Evolutionary conservation across 37 sponge, comb jelly and placozoan genomes (phyloP), one percentile per base, ranked within the genome.

Genomic region (Dysidea cf. avara): DNA sequence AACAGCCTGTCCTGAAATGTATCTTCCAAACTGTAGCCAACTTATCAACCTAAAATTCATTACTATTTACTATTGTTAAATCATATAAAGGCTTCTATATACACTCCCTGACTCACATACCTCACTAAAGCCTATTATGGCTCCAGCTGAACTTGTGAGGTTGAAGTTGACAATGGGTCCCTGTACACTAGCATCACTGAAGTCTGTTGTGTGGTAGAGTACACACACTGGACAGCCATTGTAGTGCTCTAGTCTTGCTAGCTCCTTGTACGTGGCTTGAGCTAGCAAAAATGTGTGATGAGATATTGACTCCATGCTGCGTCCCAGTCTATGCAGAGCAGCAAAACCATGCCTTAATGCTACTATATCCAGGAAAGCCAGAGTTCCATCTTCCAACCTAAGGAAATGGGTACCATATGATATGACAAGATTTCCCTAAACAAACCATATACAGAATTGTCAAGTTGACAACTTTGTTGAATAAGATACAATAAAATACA

Each of bases 1-100:
- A 96, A 62, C 97, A 96, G 26, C 97, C 97, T 56, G 95, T 89
- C 69, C 97, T 79, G 55, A 96, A 25, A 38, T 93, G 87, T 16
- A 96, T 89, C 18, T 76, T 69, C 46, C 49, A 38, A 7, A 36
- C 76, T 33, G 53, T 24, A 3, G 97, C 94, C 37, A 92, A 33
- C 34, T 81, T 74, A 39, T 85, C 83, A 30, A 96, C 93, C 85
- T 87, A 29, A 1, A 80, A 7, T n/a, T n/a, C n/a, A 47, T n/a
- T n/a, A n/a, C n/a, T n/a, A n/a, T n/a, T n/a, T n/a, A n/a, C n/a
- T n/a, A n/a, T n/a, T n/a, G n/a, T n/a, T n/a, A n/a, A n/a, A n/a
- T 17, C 51, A 49, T 49, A 49, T 49, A 16, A 12, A 49, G 14
- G 51, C 25, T 14, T n/a, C 28, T 1, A 71, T 16, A 64, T 29